These are phyloP conservation scores for Amiota minor DNA, from an alignment of 2,888 invertebrate species.

Conservation along the genomic window DNA sequence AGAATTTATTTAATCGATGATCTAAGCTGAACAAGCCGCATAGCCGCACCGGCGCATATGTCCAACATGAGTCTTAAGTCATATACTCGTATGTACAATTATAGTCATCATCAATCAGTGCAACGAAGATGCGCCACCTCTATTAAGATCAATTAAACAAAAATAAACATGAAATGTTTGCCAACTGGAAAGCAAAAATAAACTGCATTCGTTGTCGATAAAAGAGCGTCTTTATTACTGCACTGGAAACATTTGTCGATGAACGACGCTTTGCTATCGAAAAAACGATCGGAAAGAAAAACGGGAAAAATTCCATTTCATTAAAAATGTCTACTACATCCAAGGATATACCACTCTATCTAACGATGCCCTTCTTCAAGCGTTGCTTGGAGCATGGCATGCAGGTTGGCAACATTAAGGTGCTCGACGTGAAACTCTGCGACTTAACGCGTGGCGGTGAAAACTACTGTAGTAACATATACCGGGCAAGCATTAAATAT, in stretches of 20 bases:
- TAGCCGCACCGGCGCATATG: background rate
- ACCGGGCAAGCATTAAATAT: conserved; percentile 61
- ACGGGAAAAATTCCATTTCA: background rate
- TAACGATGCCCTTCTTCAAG: conserved; percentile 63
- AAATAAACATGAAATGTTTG: background rate
- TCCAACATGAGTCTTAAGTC: no score
- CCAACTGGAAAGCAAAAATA: no score
- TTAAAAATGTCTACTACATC: conserved; percentile 28
- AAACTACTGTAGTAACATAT: conserved; percentile 72
- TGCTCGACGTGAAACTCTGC: conserved; percentile 56
- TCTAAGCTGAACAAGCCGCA: background rate
- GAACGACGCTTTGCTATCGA: background rate
- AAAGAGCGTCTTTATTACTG: background rate
- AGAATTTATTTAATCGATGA: background rate
- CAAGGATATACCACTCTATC: conserved; percentile 50
- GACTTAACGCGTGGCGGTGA: conserved; percentile 67
- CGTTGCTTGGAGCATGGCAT: conserved; percentile 65
- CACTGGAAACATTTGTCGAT: background rate
- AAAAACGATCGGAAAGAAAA: background rate
- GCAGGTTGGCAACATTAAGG: conserved; percentile 57
- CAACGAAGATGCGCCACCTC: background rate
- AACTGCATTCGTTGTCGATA: background rate
- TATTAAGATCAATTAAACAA: conserved; percentile 5
- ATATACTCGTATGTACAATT: no score
- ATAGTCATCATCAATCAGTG: background rate